Evolutionary conservation across 2,888 invertebrate genomes (phyloP), one percentile per base, ranked within the genome.

Genomic region (Amphipyra tragopoginis): DNA sequence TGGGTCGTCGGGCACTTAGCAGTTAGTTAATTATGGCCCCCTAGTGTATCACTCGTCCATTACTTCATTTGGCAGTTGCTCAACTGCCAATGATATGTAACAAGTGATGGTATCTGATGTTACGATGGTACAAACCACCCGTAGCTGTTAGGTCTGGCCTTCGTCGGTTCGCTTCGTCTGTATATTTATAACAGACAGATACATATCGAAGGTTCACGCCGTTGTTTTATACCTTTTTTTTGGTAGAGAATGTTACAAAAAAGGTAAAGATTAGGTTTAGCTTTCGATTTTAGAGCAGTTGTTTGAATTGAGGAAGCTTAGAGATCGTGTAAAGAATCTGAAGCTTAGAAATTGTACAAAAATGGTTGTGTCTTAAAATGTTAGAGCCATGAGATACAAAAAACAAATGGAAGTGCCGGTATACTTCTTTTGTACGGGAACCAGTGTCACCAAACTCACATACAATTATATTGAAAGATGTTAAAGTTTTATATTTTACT

Each of bases 41-140:
- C 11, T n/a, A 55, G 62, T 54, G 49, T 45, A 65, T 51, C 65
- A 61, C 50, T 53, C 75, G 45, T 15, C 47, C 48, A 60, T 69
- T 74, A 66, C 77, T 53, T 56, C 53, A 61, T 72, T 72, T 77
- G 72, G 66, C 69, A 67, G 62, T 68, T 55, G 62, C 51, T 73
- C 70, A 75, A 76, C 54, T 66, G 44, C 59, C 42, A 73, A 50
- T 29, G 53, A 56, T 64, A 49, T 71, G 57, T 61, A 58, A 58
- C 64, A 57, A 60, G 50, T 51, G 50, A 52, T 75, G 36, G 48
- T 56, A 56, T 64, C 50, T 21, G 14, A 69, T 56, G 51, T 36
- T 21, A 21, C 21, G 50, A 52, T 75, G 36, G 45, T 54, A 39
- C 21, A 33, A 65, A 55, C 53, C 57, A 38, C 21, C 43, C 26